Percentiles rank a stretch among this genome's conserved stretches.
Evolutionary conservation across 92 coral and sea anemone genomes (phyloP).

Genomic region (Meandrina meandrites): DNA sequence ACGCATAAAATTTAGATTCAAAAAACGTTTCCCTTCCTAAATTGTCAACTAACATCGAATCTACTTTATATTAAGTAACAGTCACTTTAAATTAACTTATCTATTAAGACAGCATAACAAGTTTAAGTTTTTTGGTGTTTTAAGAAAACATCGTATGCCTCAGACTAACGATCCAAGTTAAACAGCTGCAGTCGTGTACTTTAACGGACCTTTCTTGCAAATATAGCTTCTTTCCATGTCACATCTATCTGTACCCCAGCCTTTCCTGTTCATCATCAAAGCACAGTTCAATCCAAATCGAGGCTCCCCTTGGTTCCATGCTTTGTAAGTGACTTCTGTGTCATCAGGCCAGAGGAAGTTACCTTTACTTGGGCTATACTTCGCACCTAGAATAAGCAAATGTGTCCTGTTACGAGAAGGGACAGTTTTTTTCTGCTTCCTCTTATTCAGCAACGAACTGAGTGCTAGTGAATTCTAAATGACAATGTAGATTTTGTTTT

Average conservation of each 20-base stretch:
- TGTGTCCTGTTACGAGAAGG: background rate
- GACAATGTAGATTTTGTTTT: no score
- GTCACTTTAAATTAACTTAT: no score
- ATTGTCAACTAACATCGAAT: no score
- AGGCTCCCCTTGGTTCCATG: constrained; percentile 87
- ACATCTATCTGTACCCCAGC: constrained; percentile 92
- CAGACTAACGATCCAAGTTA: background rate
- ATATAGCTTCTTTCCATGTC: constrained; percentile 64
- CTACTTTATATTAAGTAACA: no score
- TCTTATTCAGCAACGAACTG: no score
- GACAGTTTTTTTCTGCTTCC: no score
- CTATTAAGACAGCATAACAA: no score
- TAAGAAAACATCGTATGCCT: background rate
- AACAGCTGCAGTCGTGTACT: background rate
- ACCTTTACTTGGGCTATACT: constrained; percentile 71
- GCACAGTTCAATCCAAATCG: constrained; percentile 89
- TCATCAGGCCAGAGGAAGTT: constrained; percentile 81
- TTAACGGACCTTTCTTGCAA: constrained; percentile 75
- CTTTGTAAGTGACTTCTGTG: constrained; percentile 53
- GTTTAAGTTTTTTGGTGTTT: no score
- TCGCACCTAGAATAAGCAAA: constrained; percentile 62
- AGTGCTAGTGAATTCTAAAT: no score
- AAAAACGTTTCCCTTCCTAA: no score
- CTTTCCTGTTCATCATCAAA: constrained; percentile 54
- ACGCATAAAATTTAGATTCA: no score